Evolutionary conservation across 37 sponge, comb jelly and placozoan genomes (phyloP).

Genomic region (Axinella damicornis): DNA sequence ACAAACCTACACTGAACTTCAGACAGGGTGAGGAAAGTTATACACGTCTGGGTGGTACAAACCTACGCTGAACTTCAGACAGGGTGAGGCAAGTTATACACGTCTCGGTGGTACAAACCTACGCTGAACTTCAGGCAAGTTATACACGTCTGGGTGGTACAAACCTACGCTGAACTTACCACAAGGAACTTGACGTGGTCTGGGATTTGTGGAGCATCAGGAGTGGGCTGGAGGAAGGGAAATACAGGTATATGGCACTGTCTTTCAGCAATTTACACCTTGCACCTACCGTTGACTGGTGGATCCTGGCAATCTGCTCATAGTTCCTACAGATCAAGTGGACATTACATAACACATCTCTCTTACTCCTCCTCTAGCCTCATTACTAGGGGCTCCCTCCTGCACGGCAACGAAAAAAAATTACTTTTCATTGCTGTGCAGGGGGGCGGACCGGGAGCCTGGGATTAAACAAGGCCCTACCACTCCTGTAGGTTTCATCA

Average conservation of each 20-base stretch:
- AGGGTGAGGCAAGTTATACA: too few species aligned
- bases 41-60: background rate
- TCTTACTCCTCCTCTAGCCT: background rate
- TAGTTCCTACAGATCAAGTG: constrained; percentile 67
- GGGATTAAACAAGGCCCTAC: too few species aligned
- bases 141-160: too few species aligned
- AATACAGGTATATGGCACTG: background rate
- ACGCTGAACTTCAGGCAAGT: too few species aligned
- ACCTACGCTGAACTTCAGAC: too few species aligned
- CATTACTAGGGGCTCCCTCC: too few species aligned
- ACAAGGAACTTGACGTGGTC: constrained; percentile 75
- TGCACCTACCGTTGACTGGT: constrained; percentile 64
- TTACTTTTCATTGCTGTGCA: too few species aligned
- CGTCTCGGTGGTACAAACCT: too few species aligned
- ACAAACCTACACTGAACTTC: constrained; percentile 49
- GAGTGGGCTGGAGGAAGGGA: constrained; percentile 28
- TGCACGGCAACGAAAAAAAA: too few species aligned
- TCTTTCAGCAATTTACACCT: too few species aligned
- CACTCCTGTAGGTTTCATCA: too few species aligned
- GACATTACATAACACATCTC: background rate
- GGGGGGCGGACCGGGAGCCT: too few species aligned
- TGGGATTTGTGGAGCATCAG: constrained; percentile 53
- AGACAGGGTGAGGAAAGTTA: background rate
- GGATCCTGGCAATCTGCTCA: constrained; percentile 84
- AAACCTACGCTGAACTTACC: constrained; percentile 25